These are phyloP conservation scores for Penelope pileata DNA, from an alignment of 2,113 vertebrate species.

Conservation along the genomic window DNA sequence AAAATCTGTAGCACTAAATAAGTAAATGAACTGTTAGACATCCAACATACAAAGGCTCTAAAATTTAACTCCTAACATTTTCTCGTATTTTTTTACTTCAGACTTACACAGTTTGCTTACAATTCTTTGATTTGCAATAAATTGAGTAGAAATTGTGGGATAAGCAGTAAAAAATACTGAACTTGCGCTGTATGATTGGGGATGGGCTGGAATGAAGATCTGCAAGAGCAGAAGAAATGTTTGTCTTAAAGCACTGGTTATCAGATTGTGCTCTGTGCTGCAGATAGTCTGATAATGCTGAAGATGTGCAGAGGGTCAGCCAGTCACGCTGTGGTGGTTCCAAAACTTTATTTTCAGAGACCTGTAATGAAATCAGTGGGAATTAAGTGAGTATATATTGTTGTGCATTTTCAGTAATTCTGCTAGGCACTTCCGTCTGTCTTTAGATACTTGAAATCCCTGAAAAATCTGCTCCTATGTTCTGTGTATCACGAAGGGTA, in stretches of 20 bases:
- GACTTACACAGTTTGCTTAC: background rate
- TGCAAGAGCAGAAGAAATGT: slow-evolving; percentile 12
- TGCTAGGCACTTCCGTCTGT: background rate
- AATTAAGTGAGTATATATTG: background rate
- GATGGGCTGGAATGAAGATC: slow-evolving; percentile 59
- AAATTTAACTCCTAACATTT: background rate
- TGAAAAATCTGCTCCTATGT: background rate
- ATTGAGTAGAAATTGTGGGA: background rate
- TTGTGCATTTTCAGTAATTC: background rate
- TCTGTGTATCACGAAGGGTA: background rate
- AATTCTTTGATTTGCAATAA: background rate
- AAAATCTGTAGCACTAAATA: background rate
- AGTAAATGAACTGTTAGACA: accelerated
- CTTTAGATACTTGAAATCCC: background rate
- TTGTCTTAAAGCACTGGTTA: background rate
- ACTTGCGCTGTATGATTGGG: background rate
- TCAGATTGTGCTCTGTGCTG: slow-evolving; percentile 51
- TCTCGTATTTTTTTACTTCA: background rate
- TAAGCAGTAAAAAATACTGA: background rate
- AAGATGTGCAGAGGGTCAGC: background rate
- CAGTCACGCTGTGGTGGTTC: background rate
- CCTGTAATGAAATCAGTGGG: background rate
- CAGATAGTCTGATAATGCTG: slow-evolving; percentile 43
- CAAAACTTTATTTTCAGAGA: background rate
- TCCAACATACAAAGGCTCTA: background rate